phyloP scores from a whole-genome alignment of 2,797 vertebrate genomes.

The Takifugu ocellatus region DNA sequence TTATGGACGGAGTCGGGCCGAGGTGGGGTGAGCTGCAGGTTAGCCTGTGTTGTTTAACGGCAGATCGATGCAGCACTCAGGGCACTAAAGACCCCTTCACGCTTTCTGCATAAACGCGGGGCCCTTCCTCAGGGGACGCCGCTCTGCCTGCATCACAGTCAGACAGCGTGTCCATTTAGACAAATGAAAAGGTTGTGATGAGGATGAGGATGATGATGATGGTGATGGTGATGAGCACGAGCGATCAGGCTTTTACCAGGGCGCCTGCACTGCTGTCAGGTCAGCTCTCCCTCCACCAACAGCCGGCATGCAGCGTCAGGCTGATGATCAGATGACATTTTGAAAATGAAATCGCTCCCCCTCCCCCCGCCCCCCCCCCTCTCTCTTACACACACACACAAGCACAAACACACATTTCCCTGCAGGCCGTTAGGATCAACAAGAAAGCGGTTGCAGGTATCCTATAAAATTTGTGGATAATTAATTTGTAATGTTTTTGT shows the following conservation, averaged over 20 bases:
- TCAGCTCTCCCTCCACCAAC: slow-evolving; percentile 11
- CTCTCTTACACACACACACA: not conserved
- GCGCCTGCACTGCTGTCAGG: slow-evolving; percentile 17
- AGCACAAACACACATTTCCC: slow-evolving; percentile 3
- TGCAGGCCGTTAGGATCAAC: slow-evolving; percentile 10
- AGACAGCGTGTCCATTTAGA: slow-evolving; percentile 65
- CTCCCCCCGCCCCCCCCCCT: too few species aligned
- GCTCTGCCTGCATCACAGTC: slow-evolving; percentile 40
- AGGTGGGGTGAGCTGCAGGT: slow-evolving; percentile 35
- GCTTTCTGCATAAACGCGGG: slow-evolving; percentile 46
- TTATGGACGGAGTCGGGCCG: slow-evolving; percentile 9
- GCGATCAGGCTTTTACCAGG: slow-evolving; percentile 38
- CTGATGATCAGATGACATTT: slow-evolving; percentile 19
- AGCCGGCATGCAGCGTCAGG: slow-evolving; percentile 19
- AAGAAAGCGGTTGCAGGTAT: slow-evolving; percentile 24
- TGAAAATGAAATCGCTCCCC: slow-evolving; percentile 7
- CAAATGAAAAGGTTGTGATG: slow-evolving; percentile 73
- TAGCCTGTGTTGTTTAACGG: slow-evolving; percentile 46
- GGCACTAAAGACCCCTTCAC: slow-evolving; percentile 52
- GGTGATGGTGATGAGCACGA: slow-evolving; percentile 36
- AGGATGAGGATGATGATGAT: slow-evolving; percentile 37
- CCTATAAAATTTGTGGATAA: slow-evolving; percentile 10
- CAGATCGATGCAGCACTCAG: slow-evolving; percentile 61
- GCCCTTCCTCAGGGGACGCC: slow-evolving; percentile 45
- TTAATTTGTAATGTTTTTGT: slow-evolving; percentile 14